Evolutionary conservation across 2,888 invertebrate genomes (phyloP).

Genomic region (Sylvicola cinctus): DNA sequence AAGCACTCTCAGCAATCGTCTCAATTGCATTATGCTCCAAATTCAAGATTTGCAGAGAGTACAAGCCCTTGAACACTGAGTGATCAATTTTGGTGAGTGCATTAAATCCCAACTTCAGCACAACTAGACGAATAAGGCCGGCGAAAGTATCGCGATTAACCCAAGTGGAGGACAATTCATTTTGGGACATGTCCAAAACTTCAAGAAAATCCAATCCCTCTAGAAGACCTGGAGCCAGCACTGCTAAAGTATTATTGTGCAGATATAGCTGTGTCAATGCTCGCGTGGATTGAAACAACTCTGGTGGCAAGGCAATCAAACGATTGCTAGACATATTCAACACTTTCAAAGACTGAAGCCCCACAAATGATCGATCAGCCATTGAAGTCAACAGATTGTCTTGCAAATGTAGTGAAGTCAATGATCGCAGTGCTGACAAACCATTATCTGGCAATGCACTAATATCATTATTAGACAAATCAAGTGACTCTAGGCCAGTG

Average conservation of each 20-base stretch:
- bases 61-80: conserved; percentile 49
- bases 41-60: conserved; percentile 52
- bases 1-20: conserved; percentile 49
- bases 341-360: conserved; percentile 42
- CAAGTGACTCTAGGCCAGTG: conserved; percentile 43
- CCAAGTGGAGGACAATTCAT: conserved; percentile 58
- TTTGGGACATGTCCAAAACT: conserved; percentile 49
- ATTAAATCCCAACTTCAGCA: conserved; percentile 55
- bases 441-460: conserved; percentile 47
- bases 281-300: conserved; percentile 51
- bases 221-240: conserved; percentile 51
- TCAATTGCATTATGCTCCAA: conserved; percentile 50
- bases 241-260: conserved; percentile 55
- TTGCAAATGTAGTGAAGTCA: conserved; percentile 48
- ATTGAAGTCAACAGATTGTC: conserved; percentile 55
- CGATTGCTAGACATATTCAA: conserved; percentile 64
- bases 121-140: conserved; percentile 47
- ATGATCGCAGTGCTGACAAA: conserved; percentile 43
- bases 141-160: conserved; percentile 59
- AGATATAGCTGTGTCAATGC: conserved; percentile 51
- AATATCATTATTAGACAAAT: conserved; percentile 55
- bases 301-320: conserved; percentile 54
- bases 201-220: conserved; percentile 52
- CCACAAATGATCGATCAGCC: conserved; percentile 52
- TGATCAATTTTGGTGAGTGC: conserved; percentile 47